Base-by-base conservation (phyloP, 2,888 invertebrate genomes). In the Thera obeliscata region DNA sequence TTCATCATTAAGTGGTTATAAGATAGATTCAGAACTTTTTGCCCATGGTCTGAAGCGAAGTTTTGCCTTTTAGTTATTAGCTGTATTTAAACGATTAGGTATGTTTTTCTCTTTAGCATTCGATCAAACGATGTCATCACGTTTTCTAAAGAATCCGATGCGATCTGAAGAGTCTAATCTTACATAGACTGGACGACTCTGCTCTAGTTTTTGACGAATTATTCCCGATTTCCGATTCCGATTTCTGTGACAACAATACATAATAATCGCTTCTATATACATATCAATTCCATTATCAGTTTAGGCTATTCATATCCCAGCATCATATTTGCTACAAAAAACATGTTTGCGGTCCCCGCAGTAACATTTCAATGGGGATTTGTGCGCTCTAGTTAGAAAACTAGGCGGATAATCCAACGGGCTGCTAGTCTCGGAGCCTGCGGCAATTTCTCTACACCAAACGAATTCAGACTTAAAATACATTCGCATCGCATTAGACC, bases 361-460 rank as follows among this genome's bases (percentile, higher is more conserved):
- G 61, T 56, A 55, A 65, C 65, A 65, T 65, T 59, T 65, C 64
- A 65, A 65, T 65, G 46, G 58, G 65, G 64, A 69, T 65, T 65
- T 62, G 68, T 58, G 63, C 38, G 62, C 62, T 62, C 62, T 43
- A 59, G 55, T 60, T 67, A 63, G 55, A 67, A 65, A 69, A 61
- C 68, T 62, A 64, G 61, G 41, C 61, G 68, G 52, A 48, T 68
- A 68, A 68, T 64, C 64, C 64, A 64, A 49, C 57, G 43, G 49
- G 43, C 35, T 41, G 8, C 33, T 60, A 61, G 56, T 41, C 33
- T 2, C 9, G 33, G 66, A 48, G 52, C 52, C 3, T 0, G 56
- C 8, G 35, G 12, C 6, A 0, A 9, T n/a, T 57, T 50, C 22
- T 4, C 3, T 48, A 58, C 58, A 41, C 49, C 49, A 36, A 57